A percentile compares a stretch with the other conserved stretches of the same genome.
phyloP scores from a whole-genome alignment of 2,797 vertebrate genomes.

The Anabacerthia variegaticeps region DNA sequence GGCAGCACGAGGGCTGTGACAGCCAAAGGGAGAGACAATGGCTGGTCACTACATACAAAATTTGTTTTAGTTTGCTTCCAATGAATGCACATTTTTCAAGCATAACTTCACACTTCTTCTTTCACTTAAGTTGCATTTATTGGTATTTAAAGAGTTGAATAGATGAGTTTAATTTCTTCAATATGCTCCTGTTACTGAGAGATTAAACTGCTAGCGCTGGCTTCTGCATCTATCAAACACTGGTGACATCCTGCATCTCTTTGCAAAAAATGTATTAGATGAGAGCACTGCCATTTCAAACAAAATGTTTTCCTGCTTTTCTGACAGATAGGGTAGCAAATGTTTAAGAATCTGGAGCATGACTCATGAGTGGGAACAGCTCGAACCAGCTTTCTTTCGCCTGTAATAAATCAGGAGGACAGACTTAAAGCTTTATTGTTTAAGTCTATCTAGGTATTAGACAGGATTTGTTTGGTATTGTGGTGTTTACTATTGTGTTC shows the following conservation, averaged over 20 bases:
- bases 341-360: conserved; percentile 53
- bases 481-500: conserved; percentile 10
- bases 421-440: background rate
- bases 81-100: background rate
- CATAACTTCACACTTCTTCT: background rate
- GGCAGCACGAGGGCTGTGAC: background rate
- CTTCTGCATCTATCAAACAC: conserved; percentile 8
- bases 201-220: background rate
- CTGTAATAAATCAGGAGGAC: conserved; percentile 9
- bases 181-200: background rate
- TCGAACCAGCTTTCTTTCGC: conserved; percentile 18
- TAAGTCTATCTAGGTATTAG: conserved; percentile 8
- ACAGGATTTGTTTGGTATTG: background rate
- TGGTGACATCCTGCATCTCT: background rate
- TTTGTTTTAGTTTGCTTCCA: background rate
- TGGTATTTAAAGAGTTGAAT: conserved; percentile 9
- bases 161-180: background rate
- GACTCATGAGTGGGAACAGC: conserved; percentile 46
- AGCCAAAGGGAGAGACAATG: background rate
- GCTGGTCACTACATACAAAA: background rate
- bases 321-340: conserved; percentile 50
- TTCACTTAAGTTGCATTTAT: background rate
- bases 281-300: conserved; percentile 35
- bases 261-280: background rate
- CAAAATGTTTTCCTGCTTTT: conserved; percentile 41